Percentiles rank a stretch among this genome's conserved stretches.
These are phyloP conservation scores for Columba livia DNA, from an alignment of 2,113 vertebrate genomes.

Conservation along the genomic window DNA sequence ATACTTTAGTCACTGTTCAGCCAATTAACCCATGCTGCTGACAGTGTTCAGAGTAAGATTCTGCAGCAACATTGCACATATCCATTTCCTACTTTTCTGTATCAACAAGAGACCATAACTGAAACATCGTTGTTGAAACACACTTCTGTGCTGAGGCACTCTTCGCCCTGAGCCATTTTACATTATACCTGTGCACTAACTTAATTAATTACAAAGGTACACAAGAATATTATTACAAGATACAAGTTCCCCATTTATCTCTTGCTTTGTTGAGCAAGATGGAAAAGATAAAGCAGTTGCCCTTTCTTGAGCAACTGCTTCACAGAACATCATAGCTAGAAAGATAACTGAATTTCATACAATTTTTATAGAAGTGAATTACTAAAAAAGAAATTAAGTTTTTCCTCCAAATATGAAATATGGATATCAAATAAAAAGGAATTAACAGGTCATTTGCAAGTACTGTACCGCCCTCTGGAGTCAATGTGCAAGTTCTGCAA, in stretches of 20 bases:
- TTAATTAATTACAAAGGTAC: neutral
- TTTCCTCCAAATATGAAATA: neutral
- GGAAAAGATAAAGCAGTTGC: neutral
- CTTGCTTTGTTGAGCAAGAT: neutral
- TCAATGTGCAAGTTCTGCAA: neutral
- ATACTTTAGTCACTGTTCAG: neutral
- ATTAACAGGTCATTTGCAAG: neutral
- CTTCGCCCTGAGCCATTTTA: neutral
- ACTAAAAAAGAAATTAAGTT: neutral
- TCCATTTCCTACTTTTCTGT: neutral
- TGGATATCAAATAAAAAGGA: neutral
- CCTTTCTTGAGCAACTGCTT: neutral
- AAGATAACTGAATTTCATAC: neutral
- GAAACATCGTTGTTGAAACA: neutral
- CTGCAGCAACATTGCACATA: neutral
- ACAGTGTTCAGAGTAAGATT: neutral
- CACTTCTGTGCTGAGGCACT: neutral
- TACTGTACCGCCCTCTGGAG: conserved; percentile 34
- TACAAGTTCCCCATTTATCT: neutral
- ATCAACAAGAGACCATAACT: neutral
- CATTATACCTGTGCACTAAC: neutral
- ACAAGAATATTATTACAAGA: neutral
- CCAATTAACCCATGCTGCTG: neutral
- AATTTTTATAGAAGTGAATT: neutral
- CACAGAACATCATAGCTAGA: neutral